Evolutionary conservation across 2,113 vertebrate genomes (phyloP).

Genomic region (Ailurus styani): DNA sequence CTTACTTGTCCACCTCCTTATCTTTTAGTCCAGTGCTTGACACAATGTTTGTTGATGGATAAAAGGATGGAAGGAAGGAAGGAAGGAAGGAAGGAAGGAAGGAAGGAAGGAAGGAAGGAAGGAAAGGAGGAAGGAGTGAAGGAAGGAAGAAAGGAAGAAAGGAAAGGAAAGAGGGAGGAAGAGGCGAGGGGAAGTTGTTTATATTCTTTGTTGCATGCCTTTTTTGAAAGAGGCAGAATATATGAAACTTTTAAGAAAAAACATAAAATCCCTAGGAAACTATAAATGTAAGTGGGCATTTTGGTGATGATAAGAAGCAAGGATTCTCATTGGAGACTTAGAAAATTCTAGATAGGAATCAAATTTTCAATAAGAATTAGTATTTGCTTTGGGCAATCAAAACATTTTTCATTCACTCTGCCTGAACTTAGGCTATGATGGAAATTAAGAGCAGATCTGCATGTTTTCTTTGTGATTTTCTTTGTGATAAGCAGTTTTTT

Average conservation of each 20-base stretch:
- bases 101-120: too few relatives aligned
- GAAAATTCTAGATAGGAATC: background rate
- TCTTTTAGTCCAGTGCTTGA: background rate
- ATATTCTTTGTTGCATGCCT: background rate
- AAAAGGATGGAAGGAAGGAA: too few relatives aligned
- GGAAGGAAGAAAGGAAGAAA: background rate
- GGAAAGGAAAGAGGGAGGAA: background rate
- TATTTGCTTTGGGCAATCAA: background rate
- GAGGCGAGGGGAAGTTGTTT: background rate
- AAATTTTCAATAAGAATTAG: background rate
- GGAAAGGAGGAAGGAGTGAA: background rate
- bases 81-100: background rate
- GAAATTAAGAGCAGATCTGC: background rate
- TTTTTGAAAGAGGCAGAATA: background rate
- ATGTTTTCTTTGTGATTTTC: background rate
- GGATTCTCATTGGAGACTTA: background rate
- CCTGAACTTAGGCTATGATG: background rate
- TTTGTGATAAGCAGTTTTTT: background rate
- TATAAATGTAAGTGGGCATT: background rate
- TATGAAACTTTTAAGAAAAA: background rate
- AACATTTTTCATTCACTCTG: background rate
- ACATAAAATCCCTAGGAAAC: background rate
- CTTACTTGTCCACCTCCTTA: background rate
- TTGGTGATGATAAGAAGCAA: background rate
- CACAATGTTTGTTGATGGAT: background rate